Conservation (phyloP, 1,140 invertebrate species). For the Heliconius eleuchia region DNA sequence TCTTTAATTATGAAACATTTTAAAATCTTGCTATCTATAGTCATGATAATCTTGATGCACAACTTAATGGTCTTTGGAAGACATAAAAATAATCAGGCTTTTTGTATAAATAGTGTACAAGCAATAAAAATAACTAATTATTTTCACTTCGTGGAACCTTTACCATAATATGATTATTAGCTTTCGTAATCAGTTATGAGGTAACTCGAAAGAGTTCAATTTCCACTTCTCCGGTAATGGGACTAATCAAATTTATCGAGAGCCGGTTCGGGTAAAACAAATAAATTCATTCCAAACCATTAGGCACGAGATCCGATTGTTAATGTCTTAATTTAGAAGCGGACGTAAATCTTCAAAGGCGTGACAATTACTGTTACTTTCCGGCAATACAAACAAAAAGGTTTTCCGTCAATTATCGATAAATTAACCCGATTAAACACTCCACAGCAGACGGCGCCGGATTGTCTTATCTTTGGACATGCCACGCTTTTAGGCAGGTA, state of each 20-base stretch:
- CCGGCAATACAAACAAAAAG: constrained; percentile 81
- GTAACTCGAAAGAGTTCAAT: constrained; percentile 44
- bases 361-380: constrained; percentile 81
- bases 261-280: constrained; percentile 75
- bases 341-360: constrained; percentile 81
- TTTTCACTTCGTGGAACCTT: constrained; percentile 28
- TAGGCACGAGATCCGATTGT: constrained; percentile 80
- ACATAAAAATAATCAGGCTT: constrained; percentile 29
- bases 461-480: constrained; percentile 74
- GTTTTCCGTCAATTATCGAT: constrained; percentile 81
- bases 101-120: constrained; percentile 36
- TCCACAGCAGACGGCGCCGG: constrained; percentile 76
- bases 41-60: constrained; percentile 33
- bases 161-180: constrained; percentile 28
- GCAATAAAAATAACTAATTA: constrained; percentile 33
- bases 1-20: constrained; percentile 37
- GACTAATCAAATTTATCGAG: constrained; percentile 64
- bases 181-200: constrained; percentile 39
- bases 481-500: constrained; percentile 80
- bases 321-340: constrained; percentile 82
- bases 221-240: constrained; percentile 50
- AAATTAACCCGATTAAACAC: constrained; percentile 81
- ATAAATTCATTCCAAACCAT: constrained; percentile 81
- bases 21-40: constrained; percentile 35
- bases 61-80: constrained; percentile 35